Evolutionary conservation across 2,797 vertebrate species (phyloP), one percentile per base, ranked within the genome.

Genomic region (Coregonus suidteri): DNA sequence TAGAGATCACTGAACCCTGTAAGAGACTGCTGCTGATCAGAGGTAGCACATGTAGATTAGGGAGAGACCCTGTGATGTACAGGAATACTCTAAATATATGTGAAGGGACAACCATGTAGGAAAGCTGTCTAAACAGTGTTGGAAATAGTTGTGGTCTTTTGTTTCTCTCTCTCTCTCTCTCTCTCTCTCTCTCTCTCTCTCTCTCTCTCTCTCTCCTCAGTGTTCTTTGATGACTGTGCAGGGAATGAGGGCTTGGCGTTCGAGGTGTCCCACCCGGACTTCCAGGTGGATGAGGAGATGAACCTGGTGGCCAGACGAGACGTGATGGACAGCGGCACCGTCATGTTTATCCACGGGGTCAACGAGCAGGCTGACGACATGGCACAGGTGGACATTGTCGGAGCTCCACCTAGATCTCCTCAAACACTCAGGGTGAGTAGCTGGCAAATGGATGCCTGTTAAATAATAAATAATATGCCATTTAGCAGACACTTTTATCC

Each of bases 141-240:
- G 56, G 56, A 20, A 59, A 59, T 6, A 20, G 4, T 0, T n/a
- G n/a, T 0, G 31, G 35, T 69, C 79, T 62, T 34, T 54, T 20
- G 53, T 37, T 1, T 15, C 30, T 77, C 52, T 18, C 53, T 62
- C 25, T 59, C 65, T 35, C 51, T 56, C 20, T 54, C 31, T 79
- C 41, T 56, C 25, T 3, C 31, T 3, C 31, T 34, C 31, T 34
- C 31, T 34, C 3, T 34, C 31, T 2, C 41, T 41, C 41, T 41
- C 7, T 41, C 1, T 41, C 41, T 37, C 6, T 37, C 37, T 47
- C 41, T 47, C 41, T 47, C 41, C 41, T 11, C 91, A 99, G 98
- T 99, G 85, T 89, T 92, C 87, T 99, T 99, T 82, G 95, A 96
- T 41, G 98, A 99, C 92, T 99, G 98, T 83, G 91, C 93, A 15